Evolutionary conservation across 2,888 invertebrate species (phyloP).

Genomic region (Pristionchus exspectatus): DNA sequence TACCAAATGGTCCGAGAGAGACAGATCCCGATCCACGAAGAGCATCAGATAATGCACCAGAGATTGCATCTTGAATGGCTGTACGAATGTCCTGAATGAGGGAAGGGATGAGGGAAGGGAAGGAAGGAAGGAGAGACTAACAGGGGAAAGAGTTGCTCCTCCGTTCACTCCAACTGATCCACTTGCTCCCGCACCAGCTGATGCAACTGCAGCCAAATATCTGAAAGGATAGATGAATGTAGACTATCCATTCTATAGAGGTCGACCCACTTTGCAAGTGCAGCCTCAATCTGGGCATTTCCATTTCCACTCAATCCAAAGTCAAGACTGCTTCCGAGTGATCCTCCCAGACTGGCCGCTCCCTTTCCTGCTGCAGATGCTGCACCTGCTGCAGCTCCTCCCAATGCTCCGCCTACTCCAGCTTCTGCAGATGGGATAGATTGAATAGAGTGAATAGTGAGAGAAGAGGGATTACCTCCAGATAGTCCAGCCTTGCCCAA

Average conservation of each 20-base stretch:
- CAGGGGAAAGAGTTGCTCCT: constrained; percentile 15
- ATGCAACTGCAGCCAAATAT: neutral
- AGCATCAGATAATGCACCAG: neutral
- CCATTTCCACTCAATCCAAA: constrained; percentile 4
- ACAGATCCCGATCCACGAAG: neutral
- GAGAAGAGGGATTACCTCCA: neutral
- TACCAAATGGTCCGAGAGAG: constrained; percentile 21
- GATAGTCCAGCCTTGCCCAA: constrained; percentile 28
- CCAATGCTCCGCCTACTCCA: constrained; percentile 26
- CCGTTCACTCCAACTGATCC: neutral
- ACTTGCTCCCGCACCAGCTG: neutral
- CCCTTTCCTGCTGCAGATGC: constrained; percentile 42
- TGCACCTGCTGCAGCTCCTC: constrained; percentile 47
- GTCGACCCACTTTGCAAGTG: neutral
- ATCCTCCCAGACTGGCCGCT: constrained; percentile 41
- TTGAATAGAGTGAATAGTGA: neutral
- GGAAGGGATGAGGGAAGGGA: neutral
- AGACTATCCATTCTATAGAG: neutral
- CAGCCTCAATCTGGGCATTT: neutral
- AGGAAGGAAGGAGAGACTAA: neutral
- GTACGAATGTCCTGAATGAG: neutral
- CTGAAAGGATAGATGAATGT: neutral
- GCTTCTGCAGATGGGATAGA: constrained; percentile 3
- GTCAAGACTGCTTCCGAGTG: neutral
- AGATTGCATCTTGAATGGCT: neutral